Conservation (phyloP, 2,797 vertebrate species). For the Chrosomus eos region DNA sequence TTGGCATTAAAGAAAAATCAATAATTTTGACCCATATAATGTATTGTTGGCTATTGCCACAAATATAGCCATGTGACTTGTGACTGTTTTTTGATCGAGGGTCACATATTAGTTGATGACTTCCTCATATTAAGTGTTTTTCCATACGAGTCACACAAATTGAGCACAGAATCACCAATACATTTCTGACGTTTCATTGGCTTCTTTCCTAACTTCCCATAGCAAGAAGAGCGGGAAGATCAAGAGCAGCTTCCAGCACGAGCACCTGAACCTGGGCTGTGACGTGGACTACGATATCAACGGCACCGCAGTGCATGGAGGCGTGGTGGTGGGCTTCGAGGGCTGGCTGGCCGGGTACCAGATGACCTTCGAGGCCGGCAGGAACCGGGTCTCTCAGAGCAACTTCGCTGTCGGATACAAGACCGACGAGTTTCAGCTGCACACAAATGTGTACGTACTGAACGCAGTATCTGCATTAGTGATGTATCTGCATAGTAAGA, state of each 20-base stretch:
- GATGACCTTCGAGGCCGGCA: slow-evolving; percentile 92
- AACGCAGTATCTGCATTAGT: not conserved
- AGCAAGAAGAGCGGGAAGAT: slow-evolving; percentile 97
- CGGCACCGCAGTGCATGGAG: slow-evolving; percentile 89
- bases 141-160: not conserved
- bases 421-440: slow-evolving; percentile 97
- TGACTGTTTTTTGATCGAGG: too few relatives aligned
- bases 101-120: not conserved
- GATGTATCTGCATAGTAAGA: too few relatives aligned
- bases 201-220: not conserved
- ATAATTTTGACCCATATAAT: too few relatives aligned
- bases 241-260: slow-evolving; percentile 90
- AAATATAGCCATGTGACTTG: too few relatives aligned
- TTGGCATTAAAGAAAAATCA: too few relatives aligned
- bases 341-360: slow-evolving; percentile 98
- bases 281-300: slow-evolving; percentile 97
- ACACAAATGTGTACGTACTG: slow-evolving; percentile 94
- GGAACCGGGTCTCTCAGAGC: slow-evolving; percentile 94
- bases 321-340: slow-evolving; percentile 89
- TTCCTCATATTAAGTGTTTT: not conserved
- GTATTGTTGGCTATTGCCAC: too few relatives aligned
- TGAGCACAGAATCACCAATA: too few relatives aligned
- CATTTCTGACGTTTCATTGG: not conserved
- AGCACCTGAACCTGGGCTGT: slow-evolving; percentile 93
- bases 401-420: slow-evolving; percentile 98